Evolutionary conservation across 2,797 vertebrate genomes (phyloP), one percentile per base, ranked within the genome.

Genomic region (Sciurus vulgaris): DNA sequence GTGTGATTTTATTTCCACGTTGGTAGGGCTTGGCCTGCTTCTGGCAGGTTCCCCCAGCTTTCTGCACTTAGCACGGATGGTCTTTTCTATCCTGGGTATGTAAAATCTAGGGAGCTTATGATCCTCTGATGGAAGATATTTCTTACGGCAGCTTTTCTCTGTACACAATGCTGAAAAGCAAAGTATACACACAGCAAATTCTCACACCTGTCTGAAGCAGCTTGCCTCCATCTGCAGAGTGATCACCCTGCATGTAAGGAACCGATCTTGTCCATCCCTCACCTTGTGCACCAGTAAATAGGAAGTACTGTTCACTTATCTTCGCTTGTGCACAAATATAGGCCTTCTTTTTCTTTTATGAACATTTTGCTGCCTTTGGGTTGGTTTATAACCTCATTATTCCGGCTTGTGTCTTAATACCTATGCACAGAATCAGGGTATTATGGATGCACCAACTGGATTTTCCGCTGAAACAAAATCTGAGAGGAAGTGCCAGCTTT

Each of bases 401-500:
- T 59, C 24, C 2, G 20, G 49, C 17, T 73, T 85, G 61, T 59
- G 17, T 79, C 74, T 74, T 92, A 35, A 51, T 38, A 54, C 61
- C 83, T 56, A 70, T 65, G 69, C 41, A n/a, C 54, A 44, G 65
- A 47, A 49, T 82, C n/a, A 26, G 33, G 24, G 2, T 20, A 7
- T 51, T 33, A 41, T 1, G 11, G 51, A 54, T 28, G 20, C 17
- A 73, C 20, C 41, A 33, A 22, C 18, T 79, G 47, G 35, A 54
- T 79, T 89, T 93, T 91, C 65, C 65, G 81, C n/a, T 47, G 35
- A 94, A 83, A 63, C 24, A 49, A 95, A 87, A 63, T 69, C 49
- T 11, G 8, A 93, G 69, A 74, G 5, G 4, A 33, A 70, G 35
- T 30, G 15, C 26, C 47, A n/a, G 51, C 59, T 59, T 24, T 59